Conservation (phyloP, 2,113 vertebrate species). For the Scolopax mira region DNA sequence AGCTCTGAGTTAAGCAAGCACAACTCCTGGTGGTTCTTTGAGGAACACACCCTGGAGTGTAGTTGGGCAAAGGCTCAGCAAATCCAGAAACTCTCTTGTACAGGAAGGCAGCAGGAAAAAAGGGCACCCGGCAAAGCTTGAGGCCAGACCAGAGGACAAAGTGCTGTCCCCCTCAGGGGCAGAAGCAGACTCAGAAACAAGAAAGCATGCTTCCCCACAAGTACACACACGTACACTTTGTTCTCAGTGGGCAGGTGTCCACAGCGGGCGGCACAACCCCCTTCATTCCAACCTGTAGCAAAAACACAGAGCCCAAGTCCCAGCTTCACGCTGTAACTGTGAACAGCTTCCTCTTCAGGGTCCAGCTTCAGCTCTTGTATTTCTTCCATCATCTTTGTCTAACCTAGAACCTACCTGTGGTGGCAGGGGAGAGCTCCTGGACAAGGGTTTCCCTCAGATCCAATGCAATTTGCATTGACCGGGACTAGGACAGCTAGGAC, state of each 20-base stretch:
- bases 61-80: not conserved
- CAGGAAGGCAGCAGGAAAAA: not conserved
- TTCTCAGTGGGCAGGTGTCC: not conserved
- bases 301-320: accelerated
- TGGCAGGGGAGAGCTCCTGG: not conserved
- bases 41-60: not conserved
- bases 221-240: accelerated
- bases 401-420: not conserved
- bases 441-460: not conserved
- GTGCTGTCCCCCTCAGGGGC: not conserved
- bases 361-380: not conserved
- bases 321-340: not conserved
- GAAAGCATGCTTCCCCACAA: accelerated
- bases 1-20: not conserved
- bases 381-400: not conserved
- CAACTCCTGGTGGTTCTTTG: not conserved
- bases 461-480: not conserved
- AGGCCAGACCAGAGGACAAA: not conserved
- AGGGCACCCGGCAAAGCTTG: not conserved
- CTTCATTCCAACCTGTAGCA: not conserved
- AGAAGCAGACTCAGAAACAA: not conserved
- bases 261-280: accelerated
- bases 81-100: not conserved
- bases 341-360: not conserved
- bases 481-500: not conserved